These are phyloP conservation scores for Argyresthia albistria DNA, from an alignment of 2,888 invertebrate genomes.

Conservation along the genomic window DNA sequence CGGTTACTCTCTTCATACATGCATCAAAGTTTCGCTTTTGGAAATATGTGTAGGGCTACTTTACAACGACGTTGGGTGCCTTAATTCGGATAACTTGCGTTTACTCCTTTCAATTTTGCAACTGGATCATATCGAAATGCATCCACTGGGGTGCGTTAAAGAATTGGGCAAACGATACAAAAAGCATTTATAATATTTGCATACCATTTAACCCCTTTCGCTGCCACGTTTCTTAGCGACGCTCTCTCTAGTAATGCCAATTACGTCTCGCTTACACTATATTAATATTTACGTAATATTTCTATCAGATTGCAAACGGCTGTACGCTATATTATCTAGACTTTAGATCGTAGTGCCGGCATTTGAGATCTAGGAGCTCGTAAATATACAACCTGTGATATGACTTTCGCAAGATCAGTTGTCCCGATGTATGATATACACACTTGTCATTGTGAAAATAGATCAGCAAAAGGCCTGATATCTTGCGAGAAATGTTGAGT, in stretches of 20 bases:
- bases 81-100: too few species aligned
- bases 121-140: too few species aligned
- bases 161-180: too few species aligned
- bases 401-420: not conserved
- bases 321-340: not conserved
- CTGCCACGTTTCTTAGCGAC: too few species aligned
- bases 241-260: too few species aligned
- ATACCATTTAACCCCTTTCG: too few species aligned
- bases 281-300: conserved; percentile 29
- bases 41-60: not conserved
- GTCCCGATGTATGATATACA: not conserved
- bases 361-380: not conserved
- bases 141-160: too few species aligned
- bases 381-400: conserved; percentile 1
- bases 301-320: conserved; percentile 20
- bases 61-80: not conserved
- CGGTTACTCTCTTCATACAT: conserved; percentile 1
- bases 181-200: too few species aligned
- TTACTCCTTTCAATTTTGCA: too few species aligned
- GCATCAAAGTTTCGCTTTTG: conserved; percentile 3
- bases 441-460: not conserved
- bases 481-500: too few species aligned
- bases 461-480: too few species aligned
- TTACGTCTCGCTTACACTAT: not conserved
- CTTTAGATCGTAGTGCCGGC: conserved; percentile 1